Percentiles rank a stretch among this genome's conserved stretches.
Conservation (phyloP, 1,140 invertebrate species). For the Antheraea mylitta region DNA sequence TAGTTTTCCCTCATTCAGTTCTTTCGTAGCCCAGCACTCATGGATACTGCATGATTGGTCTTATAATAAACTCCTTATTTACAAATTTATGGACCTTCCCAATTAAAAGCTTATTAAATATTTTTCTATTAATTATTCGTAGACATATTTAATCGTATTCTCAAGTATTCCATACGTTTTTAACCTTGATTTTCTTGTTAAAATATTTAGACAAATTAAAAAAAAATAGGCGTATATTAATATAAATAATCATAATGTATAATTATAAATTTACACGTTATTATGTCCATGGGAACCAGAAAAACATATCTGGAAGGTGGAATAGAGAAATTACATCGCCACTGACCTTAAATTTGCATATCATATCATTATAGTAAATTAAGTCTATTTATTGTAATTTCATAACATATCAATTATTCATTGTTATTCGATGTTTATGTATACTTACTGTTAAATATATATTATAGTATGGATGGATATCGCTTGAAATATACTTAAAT, state of each 20-base stretch:
- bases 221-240: too few relatives aligned
- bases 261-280: background rate
- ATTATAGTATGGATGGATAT: conserved; percentile 28
- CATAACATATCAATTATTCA: conserved; percentile 27
- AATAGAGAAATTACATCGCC: conserved; percentile 23
- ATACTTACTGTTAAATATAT: conserved; percentile 42
- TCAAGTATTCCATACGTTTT: background rate
- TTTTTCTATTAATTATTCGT: background rate
- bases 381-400: conserved; percentile 39
- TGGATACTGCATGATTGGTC: too few relatives aligned
- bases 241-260: background rate
- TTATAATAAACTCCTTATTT: too few relatives aligned
- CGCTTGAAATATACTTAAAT: conserved; percentile 8
- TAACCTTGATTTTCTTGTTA: too few relatives aligned
- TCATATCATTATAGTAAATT: conserved; percentile 48
- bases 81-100: background rate
- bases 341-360: conserved; percentile 50
- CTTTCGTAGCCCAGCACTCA: too few relatives aligned
- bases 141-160: background rate
- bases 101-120: background rate
- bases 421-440: conserved; percentile 52
- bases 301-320: conserved; percentile 55
- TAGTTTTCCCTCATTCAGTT: too few relatives aligned
- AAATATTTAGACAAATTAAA: too few relatives aligned
- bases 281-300: conserved; percentile 45